A percentile compares a stretch with the other conserved stretches of the same genome.
Evolutionary conservation across 2,888 invertebrate species (phyloP).

Genomic region (Cephonodes hylas): DNA sequence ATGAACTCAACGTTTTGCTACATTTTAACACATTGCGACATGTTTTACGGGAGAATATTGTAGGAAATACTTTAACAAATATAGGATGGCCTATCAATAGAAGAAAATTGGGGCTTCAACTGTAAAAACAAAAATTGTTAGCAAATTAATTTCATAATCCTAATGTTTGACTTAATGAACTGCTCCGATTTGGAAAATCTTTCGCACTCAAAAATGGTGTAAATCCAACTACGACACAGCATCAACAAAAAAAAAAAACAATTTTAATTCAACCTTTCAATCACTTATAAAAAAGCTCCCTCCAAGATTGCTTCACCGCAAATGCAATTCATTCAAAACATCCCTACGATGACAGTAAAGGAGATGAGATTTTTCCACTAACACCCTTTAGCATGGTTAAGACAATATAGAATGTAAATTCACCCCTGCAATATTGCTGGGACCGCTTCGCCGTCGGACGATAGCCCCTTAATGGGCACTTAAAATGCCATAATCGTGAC

Average conservation of each 20-base stretch:
- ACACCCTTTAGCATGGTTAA: not conserved
- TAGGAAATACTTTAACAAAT: no score
- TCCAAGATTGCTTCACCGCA: not conserved
- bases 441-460: constrained; percentile 7
- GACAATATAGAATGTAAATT: constrained; percentile 2
- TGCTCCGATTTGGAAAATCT: no score
- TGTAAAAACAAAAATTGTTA: no score
- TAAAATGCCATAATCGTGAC: constrained; percentile 25
- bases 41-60: not conserved
- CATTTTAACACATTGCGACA: no score
- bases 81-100: no score
- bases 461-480: constrained; percentile 29
- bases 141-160: no score
- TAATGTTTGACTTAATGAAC: no score
- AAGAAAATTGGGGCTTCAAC: no score
- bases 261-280: not conserved
- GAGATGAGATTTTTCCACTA: not conserved
- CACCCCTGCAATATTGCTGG: not conserved
- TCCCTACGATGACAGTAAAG: not conserved
- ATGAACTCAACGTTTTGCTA: no score
- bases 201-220: no score
- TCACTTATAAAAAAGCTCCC: not conserved
- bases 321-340: not conserved
- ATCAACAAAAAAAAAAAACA: no score
- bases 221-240: no score